phyloP scores from a whole-genome alignment of 2,888 invertebrate species.

The Drosophila subsilvestris region DNA sequence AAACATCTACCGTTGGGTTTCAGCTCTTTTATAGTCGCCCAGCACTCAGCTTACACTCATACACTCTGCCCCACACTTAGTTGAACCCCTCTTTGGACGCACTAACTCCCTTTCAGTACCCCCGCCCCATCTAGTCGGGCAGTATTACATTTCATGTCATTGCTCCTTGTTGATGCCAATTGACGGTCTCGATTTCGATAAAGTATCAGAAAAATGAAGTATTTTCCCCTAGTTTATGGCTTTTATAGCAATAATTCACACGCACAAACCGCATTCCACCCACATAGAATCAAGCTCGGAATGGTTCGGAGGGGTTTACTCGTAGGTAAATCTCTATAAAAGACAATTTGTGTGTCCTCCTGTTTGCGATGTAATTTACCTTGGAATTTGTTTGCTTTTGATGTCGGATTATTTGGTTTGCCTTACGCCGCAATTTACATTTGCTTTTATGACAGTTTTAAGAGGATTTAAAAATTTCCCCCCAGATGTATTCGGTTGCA shows the following conservation, averaged over 20 bases:
- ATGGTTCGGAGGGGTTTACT: background rate
- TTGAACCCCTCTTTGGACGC: conserved; percentile 4
- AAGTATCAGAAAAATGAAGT: conserved; percentile 49
- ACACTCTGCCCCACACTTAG: background rate
- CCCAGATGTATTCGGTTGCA: background rate
- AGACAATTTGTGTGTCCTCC: conserved; percentile 4
- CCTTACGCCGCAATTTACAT: conserved; percentile 25
- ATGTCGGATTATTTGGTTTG: conserved; percentile 11
- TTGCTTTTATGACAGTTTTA: conserved; percentile 12
- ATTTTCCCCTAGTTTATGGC: conserved; percentile 51
- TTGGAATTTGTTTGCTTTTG: conserved; percentile 10
- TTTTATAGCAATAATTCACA: conserved; percentile 54
- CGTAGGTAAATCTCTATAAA: conserved; percentile 28
- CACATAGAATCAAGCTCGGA: conserved; percentile 17
- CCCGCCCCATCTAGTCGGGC: conserved; percentile 19
- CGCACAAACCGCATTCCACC: conserved; percentile 53
- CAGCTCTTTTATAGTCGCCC: conserved; percentile 68
- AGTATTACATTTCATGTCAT: conserved; percentile 64
- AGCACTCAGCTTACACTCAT: conserved; percentile 15
- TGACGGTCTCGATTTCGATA: conserved; percentile 63
- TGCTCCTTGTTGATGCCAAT: conserved; percentile 69
- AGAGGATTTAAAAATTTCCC: conserved; percentile 40
- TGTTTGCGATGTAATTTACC: conserved; percentile 1
- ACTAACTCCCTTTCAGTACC: conserved; percentile 19
- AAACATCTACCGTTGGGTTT: conserved; percentile 51